phyloP scores from a whole-genome alignment of 2,113 vertebrate species.

The Steatornis caripensis region DNA sequence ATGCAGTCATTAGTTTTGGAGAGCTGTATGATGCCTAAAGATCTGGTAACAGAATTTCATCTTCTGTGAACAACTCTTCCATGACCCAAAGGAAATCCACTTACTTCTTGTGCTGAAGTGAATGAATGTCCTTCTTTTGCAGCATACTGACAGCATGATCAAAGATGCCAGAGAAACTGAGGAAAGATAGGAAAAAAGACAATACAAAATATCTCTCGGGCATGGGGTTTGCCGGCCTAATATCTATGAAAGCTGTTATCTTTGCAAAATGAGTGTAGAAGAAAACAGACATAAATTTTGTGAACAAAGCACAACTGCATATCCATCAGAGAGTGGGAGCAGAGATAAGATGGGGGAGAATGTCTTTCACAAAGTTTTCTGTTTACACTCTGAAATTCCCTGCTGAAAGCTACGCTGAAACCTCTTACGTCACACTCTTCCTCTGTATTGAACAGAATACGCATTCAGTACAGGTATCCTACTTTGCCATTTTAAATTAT shows the following conservation, averaged over 20 bases:
- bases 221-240: background rate
- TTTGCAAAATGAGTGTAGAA: background rate
- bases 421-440: background rate
- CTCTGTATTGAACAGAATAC: background rate
- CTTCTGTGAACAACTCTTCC: background rate
- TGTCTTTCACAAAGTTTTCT: background rate
- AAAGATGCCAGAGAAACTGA: background rate
- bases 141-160: rapidly evolving
- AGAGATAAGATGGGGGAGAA: background rate
- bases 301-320: background rate
- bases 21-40: background rate
- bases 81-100: background rate
- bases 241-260: background rate
- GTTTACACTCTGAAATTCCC: background rate
- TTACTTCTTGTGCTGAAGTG: background rate
- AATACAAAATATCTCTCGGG: background rate
- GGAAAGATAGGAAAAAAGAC: background rate
- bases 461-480: background rate
- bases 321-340: background rate
- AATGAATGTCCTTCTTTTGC: background rate
- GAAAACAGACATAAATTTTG: background rate
- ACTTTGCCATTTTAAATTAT: background rate
- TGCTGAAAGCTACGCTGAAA: background rate
- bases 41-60: background rate
- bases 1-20: background rate